A percentile compares a stretch with the other conserved stretches of the same genome.
Conservation (phyloP, 1,140 invertebrate genomes). For the Drosophila simulans region DNA sequence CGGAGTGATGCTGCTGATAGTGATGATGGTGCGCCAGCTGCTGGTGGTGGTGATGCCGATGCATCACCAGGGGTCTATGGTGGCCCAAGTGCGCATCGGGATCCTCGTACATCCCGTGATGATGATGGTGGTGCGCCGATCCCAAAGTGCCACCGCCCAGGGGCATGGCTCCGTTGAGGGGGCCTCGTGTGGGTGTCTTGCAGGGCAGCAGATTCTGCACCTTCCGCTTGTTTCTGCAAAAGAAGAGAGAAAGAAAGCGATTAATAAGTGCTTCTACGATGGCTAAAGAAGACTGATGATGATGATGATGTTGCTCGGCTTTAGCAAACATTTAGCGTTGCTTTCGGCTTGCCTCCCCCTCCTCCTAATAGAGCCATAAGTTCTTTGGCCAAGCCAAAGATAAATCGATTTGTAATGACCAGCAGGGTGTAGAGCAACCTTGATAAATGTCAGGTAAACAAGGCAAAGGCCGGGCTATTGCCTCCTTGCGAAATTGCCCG, state of each 20-base stretch:
- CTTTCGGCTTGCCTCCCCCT: background rate
- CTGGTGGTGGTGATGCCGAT: slow-evolving; percentile 84
- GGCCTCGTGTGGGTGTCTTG: slow-evolving; percentile 88
- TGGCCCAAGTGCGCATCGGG: slow-evolving; percentile 83
- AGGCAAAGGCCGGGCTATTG: slow-evolving; percentile 25
- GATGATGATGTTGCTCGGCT: slow-evolving; percentile 55
- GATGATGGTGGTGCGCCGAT: slow-evolving; percentile 73
- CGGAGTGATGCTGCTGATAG: slow-evolving; percentile 79
- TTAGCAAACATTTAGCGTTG: slow-evolving; percentile 25
- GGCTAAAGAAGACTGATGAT: slow-evolving; percentile 48
- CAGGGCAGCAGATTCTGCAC: slow-evolving; percentile 89
- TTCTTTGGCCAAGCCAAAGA: slow-evolving; percentile 58
- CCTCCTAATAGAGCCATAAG: slow-evolving; percentile 70
- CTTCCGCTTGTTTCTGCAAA: slow-evolving; percentile 89
- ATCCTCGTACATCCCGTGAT: slow-evolving; percentile 87
- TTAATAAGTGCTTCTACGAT: slow-evolving; percentile 20
- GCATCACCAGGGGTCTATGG: slow-evolving; percentile 80
- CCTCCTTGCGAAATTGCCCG: slow-evolving; percentile 29
- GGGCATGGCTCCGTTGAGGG: slow-evolving; percentile 83
- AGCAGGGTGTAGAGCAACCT: slow-evolving; percentile 17
- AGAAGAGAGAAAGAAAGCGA: slow-evolving; percentile 39
- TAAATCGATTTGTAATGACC: slow-evolving; percentile 84
- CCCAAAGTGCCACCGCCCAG: slow-evolving; percentile 57
- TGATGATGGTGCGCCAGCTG: slow-evolving; percentile 70
- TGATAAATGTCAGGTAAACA: slow-evolving; percentile 74